Percentiles rank a stretch among this genome's conserved stretches.
Conservation (phyloP, 2,888 invertebrate species). For the Cacoxenus indagator region DNA sequence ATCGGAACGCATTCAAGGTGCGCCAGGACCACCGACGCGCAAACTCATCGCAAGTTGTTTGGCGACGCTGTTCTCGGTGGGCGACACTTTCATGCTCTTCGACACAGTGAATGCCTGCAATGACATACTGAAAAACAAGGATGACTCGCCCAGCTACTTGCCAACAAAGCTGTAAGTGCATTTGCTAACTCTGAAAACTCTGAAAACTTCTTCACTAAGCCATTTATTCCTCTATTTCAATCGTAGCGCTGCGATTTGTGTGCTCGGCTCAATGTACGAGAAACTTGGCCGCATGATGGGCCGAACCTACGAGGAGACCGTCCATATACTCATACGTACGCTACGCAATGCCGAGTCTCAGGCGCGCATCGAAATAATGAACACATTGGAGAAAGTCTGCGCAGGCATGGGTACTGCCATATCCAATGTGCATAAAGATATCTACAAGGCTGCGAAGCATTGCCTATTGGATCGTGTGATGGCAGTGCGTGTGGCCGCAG, state of each 20-base stretch:
- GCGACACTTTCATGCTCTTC: constrained; percentile 96
- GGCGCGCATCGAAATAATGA: constrained; percentile 96
- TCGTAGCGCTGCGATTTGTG: constrained; percentile 92
- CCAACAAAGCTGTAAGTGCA: constrained; percentile 93
- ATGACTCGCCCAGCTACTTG: constrained; percentile 96
- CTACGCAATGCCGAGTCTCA: constrained; percentile 96
- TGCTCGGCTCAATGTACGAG: constrained; percentile 97
- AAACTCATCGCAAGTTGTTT: constrained; percentile 91
- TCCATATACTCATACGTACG: constrained; percentile 90
- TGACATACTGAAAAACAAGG: constrained; percentile 95
- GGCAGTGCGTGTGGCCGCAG: constrained; percentile 93
- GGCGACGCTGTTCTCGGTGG: constrained; percentile 95
- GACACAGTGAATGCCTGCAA: constrained; percentile 98
- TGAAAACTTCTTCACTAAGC: constrained; percentile 31
- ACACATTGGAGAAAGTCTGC: constrained; percentile 91
- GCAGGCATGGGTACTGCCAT: constrained; percentile 97
- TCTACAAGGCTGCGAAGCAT: constrained; percentile 90
- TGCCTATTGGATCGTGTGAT: constrained; percentile 92
- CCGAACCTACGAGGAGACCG: constrained; percentile 97
- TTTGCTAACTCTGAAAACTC: not conserved
- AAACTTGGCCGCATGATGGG: constrained; percentile 99
- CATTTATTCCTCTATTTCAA: constrained; percentile 15
- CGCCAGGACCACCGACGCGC: constrained; percentile 94
- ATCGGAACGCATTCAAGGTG: constrained; percentile 88
- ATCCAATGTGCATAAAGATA: constrained; percentile 86